Evolutionary conservation across 2,888 invertebrate genomes (phyloP).

Genomic region (Heteropelma amictum): DNA sequence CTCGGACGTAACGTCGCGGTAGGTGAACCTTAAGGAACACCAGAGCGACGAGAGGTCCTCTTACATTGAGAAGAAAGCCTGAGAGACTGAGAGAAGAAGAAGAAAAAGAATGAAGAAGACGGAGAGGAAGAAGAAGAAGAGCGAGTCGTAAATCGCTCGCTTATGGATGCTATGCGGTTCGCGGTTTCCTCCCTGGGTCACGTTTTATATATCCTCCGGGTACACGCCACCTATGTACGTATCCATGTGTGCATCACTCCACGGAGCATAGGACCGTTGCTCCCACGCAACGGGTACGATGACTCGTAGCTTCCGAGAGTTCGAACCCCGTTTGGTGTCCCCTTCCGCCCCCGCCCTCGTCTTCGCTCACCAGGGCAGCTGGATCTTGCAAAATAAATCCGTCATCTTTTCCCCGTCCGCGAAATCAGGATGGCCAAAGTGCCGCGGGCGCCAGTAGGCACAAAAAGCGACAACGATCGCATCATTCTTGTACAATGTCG

Average conservation of each 20-base stretch:
- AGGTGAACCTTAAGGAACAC: slow-evolving; percentile 35
- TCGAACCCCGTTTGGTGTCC: background rate
- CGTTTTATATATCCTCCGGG: slow-evolving; percentile 60
- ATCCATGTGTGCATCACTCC: slow-evolving; percentile 16
- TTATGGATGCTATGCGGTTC: slow-evolving; percentile 68
- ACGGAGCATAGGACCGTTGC: slow-evolving; percentile 2
- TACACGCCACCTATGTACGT: slow-evolving; percentile 27
- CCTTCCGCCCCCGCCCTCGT: slow-evolving; percentile 12
- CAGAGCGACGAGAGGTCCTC: no score
- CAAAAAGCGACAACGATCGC: no score
- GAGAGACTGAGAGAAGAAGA: slow-evolving; percentile 38
- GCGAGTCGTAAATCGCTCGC: slow-evolving; percentile 69
- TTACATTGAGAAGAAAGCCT: slow-evolving; percentile 31
- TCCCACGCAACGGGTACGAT: slow-evolving; percentile 48
- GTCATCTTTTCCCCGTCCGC: background rate
- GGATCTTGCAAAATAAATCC: background rate
- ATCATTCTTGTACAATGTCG: background rate
- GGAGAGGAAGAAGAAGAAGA: slow-evolving; percentile 53
- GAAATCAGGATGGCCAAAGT: background rate
- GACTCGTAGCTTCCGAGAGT: slow-evolving; percentile 47
- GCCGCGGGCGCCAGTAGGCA: no score
- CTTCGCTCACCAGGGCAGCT: slow-evolving; percentile 9
- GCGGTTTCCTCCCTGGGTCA: slow-evolving; percentile 70
- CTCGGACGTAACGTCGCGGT: slow-evolving; percentile 41
- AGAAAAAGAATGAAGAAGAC: no score